Percentiles rank a stretch among this genome's conserved stretches.
Conservation (phyloP, 2,113 vertebrate genomes). For the Ariopsis seemanni region DNA sequence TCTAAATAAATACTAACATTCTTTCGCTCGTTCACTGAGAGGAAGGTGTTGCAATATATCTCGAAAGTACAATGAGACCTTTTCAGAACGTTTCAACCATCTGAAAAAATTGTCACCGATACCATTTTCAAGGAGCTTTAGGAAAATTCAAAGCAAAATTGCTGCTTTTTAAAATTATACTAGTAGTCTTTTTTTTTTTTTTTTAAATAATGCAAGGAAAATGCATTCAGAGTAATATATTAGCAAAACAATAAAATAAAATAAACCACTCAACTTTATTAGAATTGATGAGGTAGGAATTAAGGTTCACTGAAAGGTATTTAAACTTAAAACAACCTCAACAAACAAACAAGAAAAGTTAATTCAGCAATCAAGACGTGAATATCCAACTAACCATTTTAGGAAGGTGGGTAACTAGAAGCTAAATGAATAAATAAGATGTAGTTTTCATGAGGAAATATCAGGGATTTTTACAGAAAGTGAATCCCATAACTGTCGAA, state of each 20-base stretch:
- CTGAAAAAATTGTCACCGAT: not conserved
- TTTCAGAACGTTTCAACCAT: not conserved
- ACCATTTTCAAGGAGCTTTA: not conserved
- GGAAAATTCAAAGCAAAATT: too few species aligned
- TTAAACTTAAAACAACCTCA: not conserved
- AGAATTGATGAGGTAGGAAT: not conserved
- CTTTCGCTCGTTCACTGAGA: not conserved
- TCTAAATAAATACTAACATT: not conserved
- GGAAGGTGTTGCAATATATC: not conserved
- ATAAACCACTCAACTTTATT: not conserved
- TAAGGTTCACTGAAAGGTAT: not conserved
- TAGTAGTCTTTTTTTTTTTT: not conserved
- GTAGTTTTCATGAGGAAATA: too few species aligned
- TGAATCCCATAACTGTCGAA: not conserved
- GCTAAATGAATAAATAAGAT: not conserved
- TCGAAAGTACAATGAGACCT: not conserved
- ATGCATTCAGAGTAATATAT: not conserved
- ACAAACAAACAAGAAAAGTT: not conserved
- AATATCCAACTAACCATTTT: not conserved
- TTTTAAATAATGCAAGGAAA: not conserved
- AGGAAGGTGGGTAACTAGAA: not conserved
- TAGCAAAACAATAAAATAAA: not conserved
- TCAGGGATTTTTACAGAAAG: not conserved
- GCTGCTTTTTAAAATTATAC: too few species aligned
- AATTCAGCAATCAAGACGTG: not conserved